A percentile compares a stretch with the other conserved stretches of the same genome.
These are phyloP conservation scores for Pogonomyrmex californicus DNA, from an alignment of 1,140 invertebrate species.

Conservation along the genomic window DNA sequence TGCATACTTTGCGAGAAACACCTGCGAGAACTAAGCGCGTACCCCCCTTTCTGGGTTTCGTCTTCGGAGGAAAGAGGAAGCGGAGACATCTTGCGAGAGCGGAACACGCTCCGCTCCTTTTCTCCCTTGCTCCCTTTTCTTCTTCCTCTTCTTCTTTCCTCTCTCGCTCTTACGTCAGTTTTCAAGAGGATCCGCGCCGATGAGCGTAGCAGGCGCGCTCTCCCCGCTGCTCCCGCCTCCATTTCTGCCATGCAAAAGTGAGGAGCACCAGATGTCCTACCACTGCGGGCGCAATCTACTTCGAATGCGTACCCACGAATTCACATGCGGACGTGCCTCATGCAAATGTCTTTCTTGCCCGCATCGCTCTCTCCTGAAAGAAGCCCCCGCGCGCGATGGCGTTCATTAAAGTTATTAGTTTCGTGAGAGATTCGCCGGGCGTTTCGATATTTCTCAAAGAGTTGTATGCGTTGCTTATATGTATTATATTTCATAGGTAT, in stretches of 20 bases:
- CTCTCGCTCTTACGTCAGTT: neutral
- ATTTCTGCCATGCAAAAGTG: slow-evolving; percentile 26
- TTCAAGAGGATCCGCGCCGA: slow-evolving; percentile 32
- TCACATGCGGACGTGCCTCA: slow-evolving; percentile 75
- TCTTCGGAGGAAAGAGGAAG: neutral
- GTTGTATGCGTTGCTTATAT: slow-evolving; percentile 62
- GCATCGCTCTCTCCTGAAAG: slow-evolving; percentile 60
- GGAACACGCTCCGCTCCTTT: neutral
- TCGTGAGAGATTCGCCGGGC: slow-evolving; percentile 66
- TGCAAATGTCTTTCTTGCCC: slow-evolving; percentile 75
- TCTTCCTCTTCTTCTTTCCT: neutral
- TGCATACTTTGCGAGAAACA: slow-evolving; percentile 57
- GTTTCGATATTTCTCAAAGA: slow-evolving; percentile 70
- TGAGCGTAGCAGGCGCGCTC: slow-evolving; percentile 11
- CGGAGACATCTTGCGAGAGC: neutral
- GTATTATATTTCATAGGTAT: slow-evolving; percentile 60
- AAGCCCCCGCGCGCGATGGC: slow-evolving; percentile 36
- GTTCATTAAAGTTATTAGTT: slow-evolving; percentile 78
- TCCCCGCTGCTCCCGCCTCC: neutral
- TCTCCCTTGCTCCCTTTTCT: neutral
- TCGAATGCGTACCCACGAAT: slow-evolving; percentile 75
- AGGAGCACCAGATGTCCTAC: slow-evolving; percentile 70
- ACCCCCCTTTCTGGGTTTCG: neutral
- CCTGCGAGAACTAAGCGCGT: slow-evolving; percentile 40
- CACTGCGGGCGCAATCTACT: slow-evolving; percentile 69